These are phyloP conservation scores for Apeltes quadracus DNA, from an alignment of 2,113 vertebrate species.

Conservation along the genomic window DNA sequence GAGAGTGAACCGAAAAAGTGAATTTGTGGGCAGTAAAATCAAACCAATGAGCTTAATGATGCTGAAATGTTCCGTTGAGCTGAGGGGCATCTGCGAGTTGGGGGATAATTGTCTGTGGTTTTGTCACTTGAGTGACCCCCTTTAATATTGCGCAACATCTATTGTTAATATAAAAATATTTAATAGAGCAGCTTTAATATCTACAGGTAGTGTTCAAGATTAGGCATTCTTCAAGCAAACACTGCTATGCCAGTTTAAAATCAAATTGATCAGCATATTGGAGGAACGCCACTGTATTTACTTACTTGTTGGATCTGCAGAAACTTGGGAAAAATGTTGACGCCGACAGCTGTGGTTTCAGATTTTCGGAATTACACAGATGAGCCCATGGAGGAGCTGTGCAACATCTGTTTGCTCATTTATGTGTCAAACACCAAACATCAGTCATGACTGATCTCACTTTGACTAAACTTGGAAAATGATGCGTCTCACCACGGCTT, in stretches of 20 bases:
- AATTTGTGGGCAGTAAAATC: neutral
- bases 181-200: neutral
- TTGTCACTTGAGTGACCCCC: neutral
- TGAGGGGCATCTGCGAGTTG: neutral
- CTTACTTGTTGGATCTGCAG: slow-evolving; percentile 18
- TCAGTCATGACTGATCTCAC: slow-evolving; percentile 59
- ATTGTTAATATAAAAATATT: neutral
- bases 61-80: neutral
- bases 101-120: neutral
- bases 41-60: neutral
- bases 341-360: slow-evolving; percentile 44
- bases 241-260: neutral
- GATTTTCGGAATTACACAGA: slow-evolving; percentile 36
- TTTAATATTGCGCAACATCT: neutral
- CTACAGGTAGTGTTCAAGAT: neutral
- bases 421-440: slow-evolving; percentile 56
- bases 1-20: neutral
- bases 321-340: slow-evolving; percentile 33
- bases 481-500: slow-evolving; percentile 45
- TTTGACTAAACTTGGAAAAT: slow-evolving; percentile 56
- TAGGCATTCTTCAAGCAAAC: neutral
- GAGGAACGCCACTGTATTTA: neutral
- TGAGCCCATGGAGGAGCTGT: slow-evolving; percentile 42
- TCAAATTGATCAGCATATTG: neutral
- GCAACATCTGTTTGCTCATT: slow-evolving; percentile 68